These are phyloP conservation scores for Probaryconus sp. DNA, from an alignment of 1,140 invertebrate species.

Conservation along the genomic window DNA sequence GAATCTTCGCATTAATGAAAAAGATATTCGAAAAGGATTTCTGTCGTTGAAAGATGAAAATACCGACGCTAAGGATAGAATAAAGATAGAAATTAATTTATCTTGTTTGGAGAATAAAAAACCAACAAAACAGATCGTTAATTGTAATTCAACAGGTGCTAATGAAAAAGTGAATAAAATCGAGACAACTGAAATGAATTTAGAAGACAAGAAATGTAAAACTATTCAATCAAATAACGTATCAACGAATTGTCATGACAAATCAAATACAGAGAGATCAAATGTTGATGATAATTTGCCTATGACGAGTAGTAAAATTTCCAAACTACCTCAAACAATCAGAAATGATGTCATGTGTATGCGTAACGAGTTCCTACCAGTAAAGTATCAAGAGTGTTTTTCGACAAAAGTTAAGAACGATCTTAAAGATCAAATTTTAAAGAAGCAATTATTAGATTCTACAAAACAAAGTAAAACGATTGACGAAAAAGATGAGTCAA, in stretches of 20 bases:
- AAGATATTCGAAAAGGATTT: constrained; percentile 50
- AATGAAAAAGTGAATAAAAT: neutral
- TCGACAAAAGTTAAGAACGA: constrained; percentile 26
- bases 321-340: constrained; percentile 34
- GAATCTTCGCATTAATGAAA: constrained; percentile 68
- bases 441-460: constrained; percentile 3
- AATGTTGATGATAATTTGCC: neutral
- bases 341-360: constrained; percentile 13
- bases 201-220: constrained; percentile 3
- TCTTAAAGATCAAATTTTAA: constrained; percentile 16
- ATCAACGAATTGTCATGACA: constrained; percentile 9
- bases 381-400: constrained; percentile 44
- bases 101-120: constrained; percentile 65
- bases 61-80: constrained; percentile 61
- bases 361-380: constrained; percentile 24
- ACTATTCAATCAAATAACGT: neutral
- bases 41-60: constrained; percentile 50
- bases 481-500: constrained; percentile 12
- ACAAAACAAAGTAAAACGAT: constrained; percentile 16
- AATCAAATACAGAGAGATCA: constrained; percentile 1
- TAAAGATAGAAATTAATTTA: constrained; percentile 74
- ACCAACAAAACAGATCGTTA: constrained; percentile 7
- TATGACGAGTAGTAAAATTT: constrained; percentile 7
- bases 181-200: neutral
- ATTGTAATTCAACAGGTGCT: neutral